Base-by-base conservation (phyloP, 2,888 invertebrate species). In the Drosophila flavopinicola region DNA sequence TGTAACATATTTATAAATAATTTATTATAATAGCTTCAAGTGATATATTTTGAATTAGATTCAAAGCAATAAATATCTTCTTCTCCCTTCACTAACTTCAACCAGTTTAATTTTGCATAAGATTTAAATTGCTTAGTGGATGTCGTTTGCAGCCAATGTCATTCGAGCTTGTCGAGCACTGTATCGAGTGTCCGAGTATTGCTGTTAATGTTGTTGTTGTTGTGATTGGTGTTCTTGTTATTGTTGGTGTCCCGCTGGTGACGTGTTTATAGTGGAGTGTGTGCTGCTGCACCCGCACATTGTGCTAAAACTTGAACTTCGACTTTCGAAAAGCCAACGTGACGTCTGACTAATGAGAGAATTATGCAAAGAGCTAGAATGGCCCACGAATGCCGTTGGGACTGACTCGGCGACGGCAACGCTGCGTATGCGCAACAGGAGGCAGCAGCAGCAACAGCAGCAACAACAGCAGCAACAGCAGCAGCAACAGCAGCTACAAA, bases 291-390 rank as follows among this genome's bases (percentile, higher is more conserved):
- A 73, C 75, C 73, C 73, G 73, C 73, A 72, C 63, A 60, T 61
- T 70, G 48, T 24, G 56, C 59, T 51, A 65, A 85, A 70, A 78
- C 85, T 79, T 76, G 84, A 85, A 80, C 86, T 76, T 73, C 75
- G 83, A 82, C 87, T 80, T 80, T 80, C 85, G 66, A 85, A 87
- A 75, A 68, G 49, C 15, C 41, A 64, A 6, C 24, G 29, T 47
- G 30, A 38, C 59, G 71, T 59, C 71, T 82, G 87, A 87, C 82
- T 85, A 83, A 87, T 83, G 70, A 76, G 76, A 70, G 66, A 82
- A 83, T 87, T 87, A 83, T 83, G 82, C 80, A 78, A 75, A 73
- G 56, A 68, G 67, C 66, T 82, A 82, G 85, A 79, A 82, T 63
- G 78, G 78, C 30, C 32, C 51, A 68, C 58, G 32, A 64, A 73